Base-by-base conservation (phyloP, 2,888 invertebrate species). In the Eupithecia inturbata region DNA sequence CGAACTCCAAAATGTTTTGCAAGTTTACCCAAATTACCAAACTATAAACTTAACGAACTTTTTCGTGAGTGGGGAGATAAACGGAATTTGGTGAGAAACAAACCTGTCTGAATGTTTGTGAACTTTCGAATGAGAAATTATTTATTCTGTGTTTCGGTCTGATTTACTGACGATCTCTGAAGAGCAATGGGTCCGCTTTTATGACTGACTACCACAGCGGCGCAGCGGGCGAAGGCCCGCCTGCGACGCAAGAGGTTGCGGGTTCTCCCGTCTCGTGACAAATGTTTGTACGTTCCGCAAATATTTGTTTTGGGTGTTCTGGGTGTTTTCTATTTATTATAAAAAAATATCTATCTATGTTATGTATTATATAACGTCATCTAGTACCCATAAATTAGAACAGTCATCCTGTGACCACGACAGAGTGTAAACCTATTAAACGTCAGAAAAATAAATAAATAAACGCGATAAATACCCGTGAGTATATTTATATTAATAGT, bases 1-100 rank as follows among this genome's bases (percentile, higher is more conserved):
- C 19, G 62, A 62, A 62, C 19, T 62, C 31, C 12, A 62, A 62
- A 62, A 62, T 62, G 62, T 31, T 67, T 67, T 6, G 26, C 14
- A 45, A 41, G 26, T 67, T 41, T 67, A 41, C 66, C 39, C 57
- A 67, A 67, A 26, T 41, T 7, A 62, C 62, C 31, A 31, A 62
- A 62, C 62, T 62, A 62, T 62, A 60, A 60, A 60, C 66, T 66
- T 26, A 67, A 26, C 66, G 7, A 26, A 67, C 41, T 67, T 41
- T 67, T 67, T 41, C 66, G 41, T 26, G 9, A 67, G 66, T 67
- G 26, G 28, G 28, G 31, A 28, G 19, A 62, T 31, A 62, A 62
- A 62, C 31, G 19, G 19, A 31, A 31, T 62, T 62, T 31, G 19
- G 16, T 62, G 31, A 31, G 62, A 62, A 62, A 62, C 62, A 62